Percentiles rank a stretch among this genome's conserved stretches.
Conservation (phyloP, 64 coral and sea anemone species). For the Porites australiensis region DNA sequence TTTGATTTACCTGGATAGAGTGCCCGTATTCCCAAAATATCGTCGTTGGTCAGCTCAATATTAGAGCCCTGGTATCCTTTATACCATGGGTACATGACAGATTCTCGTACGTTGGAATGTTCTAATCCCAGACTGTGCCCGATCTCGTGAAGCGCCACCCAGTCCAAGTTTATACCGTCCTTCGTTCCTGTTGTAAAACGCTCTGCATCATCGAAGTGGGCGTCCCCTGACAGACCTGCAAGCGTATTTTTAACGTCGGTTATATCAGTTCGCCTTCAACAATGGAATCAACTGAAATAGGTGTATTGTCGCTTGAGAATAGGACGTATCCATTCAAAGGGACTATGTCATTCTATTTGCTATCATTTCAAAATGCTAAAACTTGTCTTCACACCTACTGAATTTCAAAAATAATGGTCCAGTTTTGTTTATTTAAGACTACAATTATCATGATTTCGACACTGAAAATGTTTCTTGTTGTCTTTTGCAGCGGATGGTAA, state of each 20-base stretch:
- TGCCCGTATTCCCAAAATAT: conserved; percentile 42
- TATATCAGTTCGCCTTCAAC: too few relatives aligned
- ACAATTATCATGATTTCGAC: too few relatives aligned
- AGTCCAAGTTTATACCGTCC: conserved; percentile 58
- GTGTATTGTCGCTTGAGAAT: too few relatives aligned
- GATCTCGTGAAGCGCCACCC: conserved; percentile 74
- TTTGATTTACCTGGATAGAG: conserved; percentile 35
- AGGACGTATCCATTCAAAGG: too few relatives aligned
- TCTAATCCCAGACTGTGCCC: conserved; percentile 73
- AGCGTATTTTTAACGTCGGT: not conserved
- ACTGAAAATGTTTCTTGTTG: too few relatives aligned
- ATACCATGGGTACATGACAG: conserved; percentile 73
- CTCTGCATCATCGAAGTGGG: conserved; percentile 78
- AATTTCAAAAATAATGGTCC: too few relatives aligned
- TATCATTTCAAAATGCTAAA: too few relatives aligned
- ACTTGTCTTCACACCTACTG: too few relatives aligned
- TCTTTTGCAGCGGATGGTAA: too few relatives aligned
- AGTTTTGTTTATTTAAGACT: too few relatives aligned
- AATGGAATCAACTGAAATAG: too few relatives aligned
- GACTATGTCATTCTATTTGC: too few relatives aligned
- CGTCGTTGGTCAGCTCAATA: conserved; percentile 37
- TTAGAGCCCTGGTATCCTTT: conserved; percentile 43
- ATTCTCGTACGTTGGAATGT: conserved; percentile 41
- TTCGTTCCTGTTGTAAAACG: conserved; percentile 20
- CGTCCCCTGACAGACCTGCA: conserved; percentile 59